Percentiles rank a stretch among this genome's conserved stretches.
Conservation (phyloP, 2,888 invertebrate species). For the Cryptocephalus moraei region DNA sequence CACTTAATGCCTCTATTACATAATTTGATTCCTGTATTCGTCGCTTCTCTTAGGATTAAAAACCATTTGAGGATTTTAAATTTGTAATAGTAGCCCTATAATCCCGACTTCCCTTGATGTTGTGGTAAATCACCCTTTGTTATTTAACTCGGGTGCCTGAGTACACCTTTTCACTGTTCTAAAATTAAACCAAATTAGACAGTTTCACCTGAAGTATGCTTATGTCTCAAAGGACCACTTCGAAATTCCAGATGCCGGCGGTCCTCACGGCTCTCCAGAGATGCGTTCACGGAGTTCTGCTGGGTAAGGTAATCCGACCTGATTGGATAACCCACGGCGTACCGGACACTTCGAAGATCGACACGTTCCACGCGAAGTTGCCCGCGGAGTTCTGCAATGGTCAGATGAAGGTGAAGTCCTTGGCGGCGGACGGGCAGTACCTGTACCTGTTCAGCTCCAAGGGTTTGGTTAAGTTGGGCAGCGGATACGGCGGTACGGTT, state of each 20-base stretch:
- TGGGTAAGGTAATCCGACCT: constrained; percentile 74
- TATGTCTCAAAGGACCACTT: no score
- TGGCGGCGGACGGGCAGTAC: constrained; percentile 85
- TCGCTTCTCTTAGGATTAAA: no score
- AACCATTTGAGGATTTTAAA: no score
- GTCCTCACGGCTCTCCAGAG: constrained; percentile 78
- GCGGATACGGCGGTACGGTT: constrained; percentile 87
- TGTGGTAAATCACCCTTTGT: no score
- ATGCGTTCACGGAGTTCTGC: constrained; percentile 78
- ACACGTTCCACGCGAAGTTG: constrained; percentile 51
- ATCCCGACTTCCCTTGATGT: no score
- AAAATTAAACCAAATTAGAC: no score
- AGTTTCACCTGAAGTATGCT: no score
- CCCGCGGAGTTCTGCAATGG: constrained; percentile 41
- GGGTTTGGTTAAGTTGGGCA: constrained; percentile 86
- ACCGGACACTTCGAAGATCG: constrained; percentile 62
- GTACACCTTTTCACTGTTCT: no score
- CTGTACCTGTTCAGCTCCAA: constrained; percentile 78
- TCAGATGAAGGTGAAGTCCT: constrained; percentile 43
- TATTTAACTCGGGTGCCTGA: no score
- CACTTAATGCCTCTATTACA: no score
- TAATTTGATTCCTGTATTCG: no score
- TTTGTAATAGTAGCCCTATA: no score
- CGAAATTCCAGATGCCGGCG: constrained; percentile 56
- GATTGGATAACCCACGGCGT: constrained; percentile 87